phyloP scores from a whole-genome alignment of 2,113 vertebrate genomes.

The Conger conger region DNA sequence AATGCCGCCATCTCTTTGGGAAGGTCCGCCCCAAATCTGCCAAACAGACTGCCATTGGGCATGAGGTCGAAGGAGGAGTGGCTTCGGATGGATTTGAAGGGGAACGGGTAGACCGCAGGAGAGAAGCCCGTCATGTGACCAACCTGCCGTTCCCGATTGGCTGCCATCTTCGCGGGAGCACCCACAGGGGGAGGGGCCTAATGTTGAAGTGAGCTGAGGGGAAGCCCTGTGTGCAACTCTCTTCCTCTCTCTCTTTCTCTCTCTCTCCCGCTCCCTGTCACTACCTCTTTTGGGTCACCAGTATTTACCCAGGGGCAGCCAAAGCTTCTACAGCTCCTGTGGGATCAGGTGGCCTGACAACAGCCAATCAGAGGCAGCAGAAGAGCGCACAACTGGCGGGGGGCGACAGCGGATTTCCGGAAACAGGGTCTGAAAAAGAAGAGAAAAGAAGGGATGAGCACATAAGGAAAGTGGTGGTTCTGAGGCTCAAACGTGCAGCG shows the following conservation, averaged over 20 bases:
- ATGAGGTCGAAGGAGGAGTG: slow-evolving; percentile 87
- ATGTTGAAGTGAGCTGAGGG: slow-evolving; percentile 19
- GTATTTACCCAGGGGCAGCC: neutral
- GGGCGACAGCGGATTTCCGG: neutral
- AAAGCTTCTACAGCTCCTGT: neutral
- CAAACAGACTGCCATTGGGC: slow-evolving; percentile 80
- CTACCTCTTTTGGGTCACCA: neutral
- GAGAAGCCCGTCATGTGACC: slow-evolving; percentile 85
- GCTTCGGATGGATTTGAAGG: slow-evolving; percentile 84
- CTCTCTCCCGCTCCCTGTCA: neutral
- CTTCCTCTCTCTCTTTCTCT: neutral
- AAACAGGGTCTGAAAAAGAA: slow-evolving; percentile 5
- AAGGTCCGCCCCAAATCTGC: slow-evolving; percentile 84
- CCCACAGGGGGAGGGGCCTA: slow-evolving; percentile 54
- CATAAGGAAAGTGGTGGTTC: neutral
- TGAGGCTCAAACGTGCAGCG: neutral
- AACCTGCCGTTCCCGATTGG: slow-evolving; percentile 85
- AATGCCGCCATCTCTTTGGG: slow-evolving; percentile 92
- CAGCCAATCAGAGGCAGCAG: neutral
- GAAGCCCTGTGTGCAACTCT: neutral
- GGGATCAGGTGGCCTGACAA: neutral
- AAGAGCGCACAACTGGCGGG: neutral
- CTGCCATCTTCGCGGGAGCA: slow-evolving; percentile 71
- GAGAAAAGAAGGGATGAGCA: neutral
- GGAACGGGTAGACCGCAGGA: slow-evolving; percentile 83